Evolutionary conservation across 37 sponge, comb jelly and placozoan species (phyloP).

Genomic region (Ephydatia muelleri): DNA sequence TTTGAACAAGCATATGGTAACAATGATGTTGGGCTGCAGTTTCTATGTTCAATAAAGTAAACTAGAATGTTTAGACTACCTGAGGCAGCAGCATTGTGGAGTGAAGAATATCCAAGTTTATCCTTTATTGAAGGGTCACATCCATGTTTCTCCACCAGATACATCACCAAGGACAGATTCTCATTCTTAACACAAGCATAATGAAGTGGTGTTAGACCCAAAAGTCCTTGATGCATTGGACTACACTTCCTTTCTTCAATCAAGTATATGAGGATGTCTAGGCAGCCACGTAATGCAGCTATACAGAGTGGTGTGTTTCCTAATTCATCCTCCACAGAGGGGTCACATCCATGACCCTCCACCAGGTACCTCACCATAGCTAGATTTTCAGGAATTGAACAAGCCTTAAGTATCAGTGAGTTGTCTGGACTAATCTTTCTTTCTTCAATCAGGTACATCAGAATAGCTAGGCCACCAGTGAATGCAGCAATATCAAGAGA

Average conservation of each 20-base stretch:
- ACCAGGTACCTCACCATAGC: constrained; percentile 42
- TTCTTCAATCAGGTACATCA: too few species aligned
- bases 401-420: too few species aligned
- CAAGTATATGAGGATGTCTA: constrained; percentile 38
- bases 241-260: neutral
- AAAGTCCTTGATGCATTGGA: constrained; percentile 12
- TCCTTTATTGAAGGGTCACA: constrained; percentile 16
- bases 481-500: constrained; percentile 71
- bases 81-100: constrained; percentile 52
- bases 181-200: constrained; percentile 42
- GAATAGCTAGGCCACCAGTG: constrained; percentile 36
- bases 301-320: constrained; percentile 56
- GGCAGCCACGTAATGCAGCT: constrained; percentile 46
- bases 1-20: too few species aligned
- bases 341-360: neutral
- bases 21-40: too few species aligned
- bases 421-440: too few species aligned
- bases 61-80: constrained; percentile 49
- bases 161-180: constrained; percentile 35
- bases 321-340: constrained; percentile 8
- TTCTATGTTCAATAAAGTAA: neutral
- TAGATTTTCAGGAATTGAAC: neutral
- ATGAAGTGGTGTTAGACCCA: constrained; percentile 65
- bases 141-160: neutral
- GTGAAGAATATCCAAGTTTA: constrained; percentile 22